Percentiles rank a stretch among this genome's conserved stretches.
These are phyloP conservation scores for Dermolepida albohirtum DNA, from an alignment of 2,888 invertebrate species.

Conservation along the genomic window DNA sequence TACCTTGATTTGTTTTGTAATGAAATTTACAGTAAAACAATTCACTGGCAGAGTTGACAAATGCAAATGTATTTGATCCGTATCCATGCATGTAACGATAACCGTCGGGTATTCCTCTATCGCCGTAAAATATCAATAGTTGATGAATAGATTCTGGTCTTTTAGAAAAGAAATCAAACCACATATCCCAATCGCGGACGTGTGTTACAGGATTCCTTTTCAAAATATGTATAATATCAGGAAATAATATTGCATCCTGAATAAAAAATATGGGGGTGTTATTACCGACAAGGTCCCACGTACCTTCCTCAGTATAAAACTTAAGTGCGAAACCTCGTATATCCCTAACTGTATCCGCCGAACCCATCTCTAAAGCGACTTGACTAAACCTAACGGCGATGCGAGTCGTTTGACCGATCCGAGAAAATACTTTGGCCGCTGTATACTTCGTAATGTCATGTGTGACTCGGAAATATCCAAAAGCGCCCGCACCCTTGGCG, in stretches of 20 bases:
- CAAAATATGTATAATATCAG: slow-evolving; percentile 95
- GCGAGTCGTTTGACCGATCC: slow-evolving; percentile 83
- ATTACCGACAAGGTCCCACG: slow-evolving; percentile 94
- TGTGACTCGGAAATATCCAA: slow-evolving; percentile 88
- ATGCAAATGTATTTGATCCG: slow-evolving; percentile 93
- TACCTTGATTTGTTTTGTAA: slow-evolving; percentile 90
- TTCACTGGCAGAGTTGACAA: slow-evolving; percentile 79
- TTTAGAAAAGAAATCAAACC: slow-evolving; percentile 93
- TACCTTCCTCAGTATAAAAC: slow-evolving; percentile 92
- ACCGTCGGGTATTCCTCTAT: slow-evolving; percentile 94
- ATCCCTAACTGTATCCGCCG: slow-evolving; percentile 90
- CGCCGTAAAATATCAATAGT: slow-evolving; percentile 86
- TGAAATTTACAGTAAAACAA: slow-evolving; percentile 93
- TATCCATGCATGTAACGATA: slow-evolving; percentile 83
- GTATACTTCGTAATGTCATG: slow-evolving; percentile 85
- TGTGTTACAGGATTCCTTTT: slow-evolving; percentile 95
- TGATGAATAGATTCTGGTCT: slow-evolving; percentile 91
- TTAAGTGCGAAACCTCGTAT: slow-evolving; percentile 94
- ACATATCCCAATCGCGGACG: slow-evolving; percentile 92
- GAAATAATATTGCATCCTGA: slow-evolving; percentile 89
- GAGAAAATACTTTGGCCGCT: slow-evolving; percentile 82
- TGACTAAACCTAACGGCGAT: slow-evolving; percentile 84
- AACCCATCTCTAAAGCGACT: slow-evolving; percentile 90
- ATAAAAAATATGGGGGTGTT: slow-evolving; percentile 95
- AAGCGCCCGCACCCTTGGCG: slow-evolving; percentile 94